Evolutionary conservation across 2,113 vertebrate genomes (phyloP).

Genomic region (Lagopus leucura): DNA sequence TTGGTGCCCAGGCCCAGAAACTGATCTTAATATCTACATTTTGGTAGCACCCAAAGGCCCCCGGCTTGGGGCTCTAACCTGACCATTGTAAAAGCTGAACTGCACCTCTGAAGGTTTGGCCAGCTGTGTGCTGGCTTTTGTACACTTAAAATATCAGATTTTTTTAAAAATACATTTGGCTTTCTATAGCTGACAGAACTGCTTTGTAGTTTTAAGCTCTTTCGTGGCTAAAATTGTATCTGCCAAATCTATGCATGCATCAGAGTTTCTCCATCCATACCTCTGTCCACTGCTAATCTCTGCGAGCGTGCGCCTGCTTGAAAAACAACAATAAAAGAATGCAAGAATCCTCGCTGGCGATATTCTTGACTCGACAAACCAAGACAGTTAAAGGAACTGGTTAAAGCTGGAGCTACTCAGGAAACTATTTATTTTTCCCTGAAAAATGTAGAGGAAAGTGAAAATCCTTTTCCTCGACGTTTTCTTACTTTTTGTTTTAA

Average conservation of each 20-base stretch:
- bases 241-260: not conserved
- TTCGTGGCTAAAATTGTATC: not conserved
- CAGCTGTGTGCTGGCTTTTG: too few relatives aligned
- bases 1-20: conserved; percentile 29
- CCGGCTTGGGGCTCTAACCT: not conserved
- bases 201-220: not conserved
- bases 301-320: not conserved
- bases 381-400: not conserved
- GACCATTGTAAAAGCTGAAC: too few relatives aligned
- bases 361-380: not conserved
- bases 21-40: conserved; percentile 37
- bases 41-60: conserved; percentile 55
- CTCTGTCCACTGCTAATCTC: not conserved
- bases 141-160: not conserved
- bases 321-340: not conserved
- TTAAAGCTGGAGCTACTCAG: not conserved
- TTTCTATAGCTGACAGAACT: not conserved
- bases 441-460: not conserved
- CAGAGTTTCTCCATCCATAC: not conserved
- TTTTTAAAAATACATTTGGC: not conserved
- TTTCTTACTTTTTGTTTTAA: conserved; percentile 2
- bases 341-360: not conserved
- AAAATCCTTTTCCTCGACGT: not conserved
- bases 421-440: not conserved
- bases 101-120: too few relatives aligned